phyloP scores from a whole-genome alignment of 1,140 invertebrate genomes.

The Hestina assimilis region DNA sequence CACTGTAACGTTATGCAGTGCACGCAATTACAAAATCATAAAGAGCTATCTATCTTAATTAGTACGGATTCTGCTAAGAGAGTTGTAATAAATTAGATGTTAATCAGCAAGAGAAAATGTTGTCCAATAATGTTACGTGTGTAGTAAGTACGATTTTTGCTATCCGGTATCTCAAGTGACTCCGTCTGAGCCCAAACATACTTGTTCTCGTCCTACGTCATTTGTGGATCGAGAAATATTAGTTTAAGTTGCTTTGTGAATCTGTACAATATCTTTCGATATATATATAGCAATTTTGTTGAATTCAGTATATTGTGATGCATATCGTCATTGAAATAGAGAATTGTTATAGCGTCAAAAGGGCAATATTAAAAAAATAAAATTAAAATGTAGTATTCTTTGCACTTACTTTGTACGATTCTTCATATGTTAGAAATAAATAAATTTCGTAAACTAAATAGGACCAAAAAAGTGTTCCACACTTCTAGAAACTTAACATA shows the following conservation, averaged over 20 bases:
- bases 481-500: no score
- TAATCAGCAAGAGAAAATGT: slow-evolving; percentile 42
- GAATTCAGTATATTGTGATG: no score
- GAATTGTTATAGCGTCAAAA: no score
- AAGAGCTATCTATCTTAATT: slow-evolving; percentile 42
- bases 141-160: slow-evolving; percentile 29
- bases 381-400: no score
- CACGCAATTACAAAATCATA: slow-evolving; percentile 28
- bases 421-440: no score
- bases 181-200: slow-evolving; percentile 11
- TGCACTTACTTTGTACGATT: no score
- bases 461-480: no score
- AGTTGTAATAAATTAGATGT: slow-evolving; percentile 49
- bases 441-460: no score
- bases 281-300: background rate
- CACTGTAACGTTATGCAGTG: slow-evolving; percentile 6
- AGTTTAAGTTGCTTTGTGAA: slow-evolving; percentile 8
- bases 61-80: slow-evolving; percentile 32
- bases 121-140: slow-evolving; percentile 37
- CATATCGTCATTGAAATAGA: no score
- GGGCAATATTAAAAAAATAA: no score
- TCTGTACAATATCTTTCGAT: slow-evolving; percentile 8
- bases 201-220: slow-evolving; percentile 7
- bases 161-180: slow-evolving; percentile 31
- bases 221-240: background rate